These are phyloP conservation scores for Ophioninae sp. DNA, from an alignment of 2,888 invertebrate species.

Conservation along the genomic window DNA sequence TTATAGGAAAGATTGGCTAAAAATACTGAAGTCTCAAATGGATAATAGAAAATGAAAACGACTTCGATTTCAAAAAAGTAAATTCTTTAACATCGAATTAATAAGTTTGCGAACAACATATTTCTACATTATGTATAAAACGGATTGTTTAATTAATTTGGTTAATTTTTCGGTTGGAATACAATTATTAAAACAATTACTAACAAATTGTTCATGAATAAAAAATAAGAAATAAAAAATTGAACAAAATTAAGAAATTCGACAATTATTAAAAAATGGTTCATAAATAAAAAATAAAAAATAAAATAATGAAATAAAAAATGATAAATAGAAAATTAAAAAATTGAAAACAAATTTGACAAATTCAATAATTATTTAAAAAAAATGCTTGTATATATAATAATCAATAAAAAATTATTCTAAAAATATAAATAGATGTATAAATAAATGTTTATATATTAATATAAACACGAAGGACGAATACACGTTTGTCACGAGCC, in stretches of 20 bases:
- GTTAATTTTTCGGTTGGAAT: not conserved
- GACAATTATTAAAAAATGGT: not conserved
- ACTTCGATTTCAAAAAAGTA: not conserved
- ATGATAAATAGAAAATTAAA: no score
- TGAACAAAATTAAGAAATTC: no score
- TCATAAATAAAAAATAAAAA: not conserved
- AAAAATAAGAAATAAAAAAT: not conserved
- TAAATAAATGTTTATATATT: no score
- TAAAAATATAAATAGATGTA: no score
- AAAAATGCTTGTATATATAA: no score
- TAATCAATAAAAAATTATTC: no score
- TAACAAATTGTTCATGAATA: not conserved
- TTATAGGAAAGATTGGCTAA: not conserved
- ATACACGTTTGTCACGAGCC: not conserved
- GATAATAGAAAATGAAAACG: not conserved
- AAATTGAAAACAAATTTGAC: no score
- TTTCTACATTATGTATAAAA: not conserved
- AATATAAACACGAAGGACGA: no score
- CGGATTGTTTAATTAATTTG: not conserved
- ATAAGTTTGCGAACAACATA: not conserved
- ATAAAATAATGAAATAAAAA: no score
- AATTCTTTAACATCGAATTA: not conserved
- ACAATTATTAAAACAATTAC: not conserved
- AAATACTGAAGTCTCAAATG: not conserved
- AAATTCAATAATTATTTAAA: no score